Evolutionary conservation across 2,888 invertebrate species (phyloP), one percentile per base, ranked within the genome.

Genomic region (Atethmia centrago): DNA sequence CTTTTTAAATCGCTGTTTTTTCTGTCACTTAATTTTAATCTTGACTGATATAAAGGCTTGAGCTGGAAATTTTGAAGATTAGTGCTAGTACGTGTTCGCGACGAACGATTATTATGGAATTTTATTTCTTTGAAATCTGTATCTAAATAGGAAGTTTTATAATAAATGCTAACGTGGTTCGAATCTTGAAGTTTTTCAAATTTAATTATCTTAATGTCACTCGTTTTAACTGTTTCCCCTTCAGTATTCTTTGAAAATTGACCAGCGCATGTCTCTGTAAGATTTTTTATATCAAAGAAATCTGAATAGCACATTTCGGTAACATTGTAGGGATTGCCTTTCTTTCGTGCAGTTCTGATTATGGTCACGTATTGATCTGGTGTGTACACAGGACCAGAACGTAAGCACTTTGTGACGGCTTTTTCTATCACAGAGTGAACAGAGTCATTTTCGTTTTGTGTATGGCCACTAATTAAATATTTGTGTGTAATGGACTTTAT

Each of bases 351-450:
- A 74, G 63, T 77, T 75, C 73, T 77, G 40, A 77, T 83, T 25
- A 77, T 62, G 31, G 73, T 66, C 16, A 82, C 69, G 55, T 83
- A 83, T 66, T 83, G 67, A 36, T 75, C 75, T n/a, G 82, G 77
- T 66, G 61, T 64, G 66, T 84, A 80, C 16, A 80, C 14, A 61
- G 80, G 75, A 70, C 79, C 79, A 53, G 81, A 81, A 59, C 64
- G 62, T 77, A 83, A 77, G 36, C 71, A 51, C 45, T 79, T 80
- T 77, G 19, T 78, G 0, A 70, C 67, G 12, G 71, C 59, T 45
- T 82, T 82, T 70, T 82, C 82, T 49, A 82, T 80, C 51, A 80
- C 70, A 69, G 82, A 82, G 40, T 77, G 74, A 65, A 74, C 71
- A 5, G 49, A 59, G 5, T 62, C 73, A 2, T 62, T 62, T 68